Conservation (phyloP, 2,888 invertebrate genomes). For the Erebia palarica region DNA sequence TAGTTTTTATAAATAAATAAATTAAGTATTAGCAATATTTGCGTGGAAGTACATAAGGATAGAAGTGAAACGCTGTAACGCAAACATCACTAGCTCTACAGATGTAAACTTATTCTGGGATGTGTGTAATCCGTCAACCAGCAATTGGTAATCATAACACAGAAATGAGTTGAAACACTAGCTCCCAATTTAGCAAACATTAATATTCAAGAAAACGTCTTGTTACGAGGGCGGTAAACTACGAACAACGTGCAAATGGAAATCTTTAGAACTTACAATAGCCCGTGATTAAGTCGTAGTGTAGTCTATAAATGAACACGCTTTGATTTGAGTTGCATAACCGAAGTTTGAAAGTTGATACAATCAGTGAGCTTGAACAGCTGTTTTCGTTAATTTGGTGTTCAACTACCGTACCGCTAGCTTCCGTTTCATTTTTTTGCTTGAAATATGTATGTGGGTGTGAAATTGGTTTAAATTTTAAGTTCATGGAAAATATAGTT, state of each 20-base stretch:
- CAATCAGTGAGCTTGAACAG: neutral
- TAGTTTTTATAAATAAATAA: no score
- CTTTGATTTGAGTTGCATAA: neutral
- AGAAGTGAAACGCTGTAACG: neutral
- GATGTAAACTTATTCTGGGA: neutral
- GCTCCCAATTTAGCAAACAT: conserved; percentile 19
- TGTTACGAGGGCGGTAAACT: conserved; percentile 11
- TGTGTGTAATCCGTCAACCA: conserved; percentile 8
- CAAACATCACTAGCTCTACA: neutral
- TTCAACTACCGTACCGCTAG: neutral
- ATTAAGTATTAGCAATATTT: no score
- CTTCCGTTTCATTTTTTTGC: neutral
- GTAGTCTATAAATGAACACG: neutral
- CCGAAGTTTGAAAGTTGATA: neutral
- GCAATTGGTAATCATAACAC: conserved; percentile 7
- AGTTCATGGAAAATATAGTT: neutral
- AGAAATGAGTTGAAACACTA: conserved; percentile 12
- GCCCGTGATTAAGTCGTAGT: conserved; percentile 1
- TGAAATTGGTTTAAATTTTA: neutral
- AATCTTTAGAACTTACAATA: conserved; percentile 12
- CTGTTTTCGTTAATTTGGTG: neutral
- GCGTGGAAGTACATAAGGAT: neutral
- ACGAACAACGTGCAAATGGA: conserved; percentile 13
- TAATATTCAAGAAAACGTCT: conserved; percentile 5
- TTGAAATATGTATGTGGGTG: neutral